Evolutionary conservation across 1,140 invertebrate species (phyloP).

Genomic region (Drosophila baimaii): DNA sequence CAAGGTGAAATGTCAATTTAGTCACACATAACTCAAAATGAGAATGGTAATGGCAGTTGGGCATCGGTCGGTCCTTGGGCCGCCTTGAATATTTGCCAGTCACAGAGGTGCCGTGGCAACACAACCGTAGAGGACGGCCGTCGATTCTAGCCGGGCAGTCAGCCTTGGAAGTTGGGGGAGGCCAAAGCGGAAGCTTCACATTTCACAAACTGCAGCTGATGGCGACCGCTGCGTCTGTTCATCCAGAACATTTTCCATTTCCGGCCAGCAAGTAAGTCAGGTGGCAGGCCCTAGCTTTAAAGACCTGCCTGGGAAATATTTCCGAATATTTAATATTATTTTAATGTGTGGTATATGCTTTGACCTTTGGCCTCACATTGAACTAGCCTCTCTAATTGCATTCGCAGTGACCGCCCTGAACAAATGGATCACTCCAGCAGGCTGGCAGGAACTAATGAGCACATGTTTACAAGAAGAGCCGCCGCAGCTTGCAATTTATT

Average conservation of each 20-base stretch:
- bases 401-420: background rate
- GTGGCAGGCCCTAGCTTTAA: background rate
- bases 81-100: slow-evolving; percentile 9
- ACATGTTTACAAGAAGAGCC: background rate
- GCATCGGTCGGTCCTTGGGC: slow-evolving; percentile 8
- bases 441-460: slow-evolving; percentile 16
- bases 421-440: slow-evolving; percentile 13
- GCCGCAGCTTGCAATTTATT: slow-evolving; percentile 17
- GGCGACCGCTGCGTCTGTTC: slow-evolving; percentile 16
- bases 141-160: slow-evolving; percentile 11
- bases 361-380: slow-evolving; percentile 10
- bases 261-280: slow-evolving; percentile 8
- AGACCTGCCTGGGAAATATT: background rate
- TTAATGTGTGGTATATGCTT: background rate
- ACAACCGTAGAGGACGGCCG: background rate
- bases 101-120: slow-evolving; percentile 23
- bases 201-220: slow-evolving; percentile 32
- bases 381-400: slow-evolving; percentile 14
- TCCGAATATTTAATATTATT: background rate
- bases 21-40: slow-evolving; percentile 63
- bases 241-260: slow-evolving; percentile 40
- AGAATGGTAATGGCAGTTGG: slow-evolving; percentile 25
- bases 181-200: slow-evolving; percentile 39
- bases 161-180: slow-evolving; percentile 42
- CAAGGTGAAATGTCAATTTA: slow-evolving; percentile 72